phyloP scores from a whole-genome alignment of 2,797 vertebrate genomes.

The Chanos chanos region DNA sequence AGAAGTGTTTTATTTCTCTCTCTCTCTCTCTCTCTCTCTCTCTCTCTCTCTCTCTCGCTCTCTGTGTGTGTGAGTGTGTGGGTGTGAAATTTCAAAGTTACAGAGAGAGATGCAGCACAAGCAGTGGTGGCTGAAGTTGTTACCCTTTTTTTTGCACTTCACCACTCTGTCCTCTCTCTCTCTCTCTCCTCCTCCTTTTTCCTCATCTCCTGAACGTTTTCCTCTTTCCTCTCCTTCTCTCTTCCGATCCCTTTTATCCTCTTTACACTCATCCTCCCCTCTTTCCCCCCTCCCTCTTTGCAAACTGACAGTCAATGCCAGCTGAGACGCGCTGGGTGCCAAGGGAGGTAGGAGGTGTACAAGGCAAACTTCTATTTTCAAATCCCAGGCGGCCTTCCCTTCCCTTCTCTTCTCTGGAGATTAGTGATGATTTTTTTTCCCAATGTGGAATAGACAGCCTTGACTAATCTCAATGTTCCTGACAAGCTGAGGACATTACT shows the following conservation, averaged over 20 bases:
- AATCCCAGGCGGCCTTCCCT: slow-evolving; percentile 49
- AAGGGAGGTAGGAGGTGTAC: slow-evolving; percentile 41
- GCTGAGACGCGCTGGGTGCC: slow-evolving; percentile 47
- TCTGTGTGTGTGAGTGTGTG: slow-evolving; percentile 10
- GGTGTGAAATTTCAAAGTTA: slow-evolving; percentile 35
- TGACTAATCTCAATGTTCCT: slow-evolving; percentile 53
- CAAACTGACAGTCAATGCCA: slow-evolving; percentile 46
- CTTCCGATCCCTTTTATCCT: slow-evolving; percentile 2
- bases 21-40: slow-evolving; percentile 21
- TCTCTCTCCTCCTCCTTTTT: slow-evolving; percentile 7
- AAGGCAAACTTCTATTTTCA: slow-evolving; percentile 56
- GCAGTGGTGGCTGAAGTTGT: slow-evolving; percentile 13
- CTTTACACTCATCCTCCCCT: slow-evolving; percentile 10
- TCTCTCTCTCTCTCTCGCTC: too few species aligned
- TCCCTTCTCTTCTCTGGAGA: slow-evolving; percentile 50
- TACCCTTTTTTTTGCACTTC: too few species aligned
- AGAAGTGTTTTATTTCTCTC: slow-evolving; percentile 10
- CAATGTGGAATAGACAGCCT: slow-evolving; percentile 52
- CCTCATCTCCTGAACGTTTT: not conserved
- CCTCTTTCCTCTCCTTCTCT: slow-evolving; percentile 19
- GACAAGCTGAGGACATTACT: slow-evolving; percentile 30
- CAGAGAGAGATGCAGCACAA: slow-evolving; percentile 3
- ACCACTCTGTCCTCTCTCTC: slow-evolving; percentile 5
- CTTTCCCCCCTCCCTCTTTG: slow-evolving; percentile 44
- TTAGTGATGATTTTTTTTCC: slow-evolving; percentile 44